Base-by-base conservation (phyloP, 2,888 invertebrate species). In the Melolontha melolontha region DNA sequence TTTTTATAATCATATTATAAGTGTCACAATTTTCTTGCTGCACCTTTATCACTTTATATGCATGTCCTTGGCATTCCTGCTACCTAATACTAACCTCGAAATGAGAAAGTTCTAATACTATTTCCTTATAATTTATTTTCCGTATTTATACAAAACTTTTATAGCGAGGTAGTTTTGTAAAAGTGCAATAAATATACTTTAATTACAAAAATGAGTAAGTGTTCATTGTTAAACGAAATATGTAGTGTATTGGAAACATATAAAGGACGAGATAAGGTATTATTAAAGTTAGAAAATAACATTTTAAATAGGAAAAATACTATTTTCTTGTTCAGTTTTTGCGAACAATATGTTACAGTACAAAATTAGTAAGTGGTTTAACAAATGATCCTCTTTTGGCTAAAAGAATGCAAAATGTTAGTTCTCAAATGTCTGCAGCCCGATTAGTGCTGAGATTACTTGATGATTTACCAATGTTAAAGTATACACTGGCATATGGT, bases 221-320 rank as follows among this genome's bases (percentile, higher is more conserved):
- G 17, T 34, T 17, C 59, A 16, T 47, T 76, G 70, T 70, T 83
- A 49, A 75, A 83, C 62, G 83, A 83, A 85, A 86, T 91, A 79
- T 91, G 90, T 81, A 88, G 89, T 77, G 87, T 92, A 78, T 85
- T 95, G 74, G 91, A 93, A 72, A 91, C 90, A 54, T 93, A 95
- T 80, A 90, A 89, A 79, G 95, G 95, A n/a, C 87, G 95, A 80
- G 95, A 95, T 85, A 94, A 94, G 88, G 91, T 91, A 85, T 82
- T 77, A 29, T 17, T 10, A 8, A 17, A 11, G 7, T 49, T 49
- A 49, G 22, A 22, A 22, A 22, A 22, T 22, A 22, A 1, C 4
- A 22, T 22, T 22, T 22, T 22, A 22, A 22, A 22, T 22, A 2
- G 14, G 17, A 7, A 22, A 27, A 29, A 47, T 62, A 47, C 47